Evolutionary conservation across 2,797 vertebrate species (phyloP), one percentile per base, ranked within the genome.

Genomic region (Bucorvus abyssinicus): DNA sequence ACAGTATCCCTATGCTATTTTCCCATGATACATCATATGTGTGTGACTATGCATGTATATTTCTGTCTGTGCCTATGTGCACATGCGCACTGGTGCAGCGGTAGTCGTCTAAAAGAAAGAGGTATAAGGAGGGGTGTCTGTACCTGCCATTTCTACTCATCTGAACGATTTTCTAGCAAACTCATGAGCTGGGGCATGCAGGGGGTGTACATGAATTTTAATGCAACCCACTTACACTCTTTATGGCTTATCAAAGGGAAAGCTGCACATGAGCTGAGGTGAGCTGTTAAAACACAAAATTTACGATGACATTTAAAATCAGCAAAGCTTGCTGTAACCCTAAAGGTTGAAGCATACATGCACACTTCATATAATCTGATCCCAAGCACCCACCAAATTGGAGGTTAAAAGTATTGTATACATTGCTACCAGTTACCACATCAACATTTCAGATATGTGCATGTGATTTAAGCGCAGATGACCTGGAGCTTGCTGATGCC

Each of bases 381-480:
- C 83, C 83, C 75, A 93, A 77, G 75, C 68, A 93, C 44, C 30
- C 80, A 89, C 45, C 87, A 93, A 95, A 96, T 78, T 95, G 84
- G 64, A 97, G 93, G 91, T 95, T 96, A 95, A 95, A 95, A 96
- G 92, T 75, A 90, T 57, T 78, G 67, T 90, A 85, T 87, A 94
- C 79, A 64, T 53, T 96, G 94, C 97, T 97, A 97, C 97, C 93
- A 96, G 93, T 93, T 95, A 94, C 96, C 89, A 89, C 75, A 89
- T 94, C 84, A 95, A 71, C 91, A 50, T 95, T 94, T 96, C 92
- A 91, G 94, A 95, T 95, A 95, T 2, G 17, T 59, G 59, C 71
- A 10, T 32, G 67, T 95, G 94, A 97, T 97, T 97, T 97, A 97
- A 93, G 87, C 40, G 64, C 88, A 93, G 71, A 69, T 93, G 93